Evolutionary conservation across 1,140 invertebrate species (phyloP), one percentile per base, ranked within the genome.

Genomic region (Ceratina australensis): DNA sequence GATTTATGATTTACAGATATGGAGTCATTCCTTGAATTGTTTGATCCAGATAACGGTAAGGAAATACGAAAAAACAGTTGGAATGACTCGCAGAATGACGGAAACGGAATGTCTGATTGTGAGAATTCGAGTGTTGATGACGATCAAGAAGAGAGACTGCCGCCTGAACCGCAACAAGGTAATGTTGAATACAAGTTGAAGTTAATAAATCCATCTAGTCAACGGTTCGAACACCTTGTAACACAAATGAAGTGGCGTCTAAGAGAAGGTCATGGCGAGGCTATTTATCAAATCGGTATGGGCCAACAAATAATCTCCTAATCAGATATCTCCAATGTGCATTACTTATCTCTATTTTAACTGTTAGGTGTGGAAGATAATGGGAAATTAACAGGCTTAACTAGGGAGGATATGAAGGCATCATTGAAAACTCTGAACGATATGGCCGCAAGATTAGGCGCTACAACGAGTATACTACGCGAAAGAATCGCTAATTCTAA

Each of bases 131-230:
- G 86, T 60, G 72, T 78, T 3, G 87, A 91, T n/a, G 93, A 93
- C 4, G 90, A 91, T 2, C 90, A 92, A 18, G 92, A 93, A 50
- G 94, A 95, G 8, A 92, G 91, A 57, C 85, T 99, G 47, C 98
- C 98, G 0, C 97, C 97, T 0, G 97, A 98, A 89, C 97, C 97
- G 0, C 95, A 98, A 86, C 94, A 97, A 73, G 97, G 97, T 10
- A 98, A 98, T 91, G 95, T 98, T 47, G 97, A 98, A 91, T 98
- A 98, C 89, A 98, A 98, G 92, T 90, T 98, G 61, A 98, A 98
- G 88, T 92, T 98, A 71, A 95, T 98, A 3, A 96, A 95, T 91
- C 96, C 96, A 1, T 96, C 96, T 13, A 95, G 95, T 90, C 95
- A 96, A 84, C 93, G 97, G 63, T 97, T 98, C 89, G 96, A 98